A percentile compares a stretch with the other conserved stretches of the same genome.
Evolutionary conservation across 2,113 vertebrate species (phyloP).

Genomic region (Zapornia atra): DNA sequence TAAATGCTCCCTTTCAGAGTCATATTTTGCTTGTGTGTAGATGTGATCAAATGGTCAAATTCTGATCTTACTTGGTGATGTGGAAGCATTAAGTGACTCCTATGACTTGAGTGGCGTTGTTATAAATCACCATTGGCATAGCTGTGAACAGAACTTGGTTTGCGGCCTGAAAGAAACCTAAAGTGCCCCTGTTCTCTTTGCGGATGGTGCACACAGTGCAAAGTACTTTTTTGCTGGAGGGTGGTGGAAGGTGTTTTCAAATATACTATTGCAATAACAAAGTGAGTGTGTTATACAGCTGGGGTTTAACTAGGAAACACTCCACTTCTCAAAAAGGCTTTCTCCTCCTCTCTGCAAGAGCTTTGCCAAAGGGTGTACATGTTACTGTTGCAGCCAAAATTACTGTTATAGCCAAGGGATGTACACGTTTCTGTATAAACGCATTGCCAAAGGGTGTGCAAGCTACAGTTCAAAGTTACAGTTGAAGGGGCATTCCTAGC

Average conservation of each 20-base stretch:
- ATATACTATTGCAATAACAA: not conserved
- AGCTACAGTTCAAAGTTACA: constrained; percentile 68
- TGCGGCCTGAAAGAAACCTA: not conserved
- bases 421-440: constrained; percentile 47
- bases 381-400: constrained; percentile 65
- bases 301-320: not conserved
- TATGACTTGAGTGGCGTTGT: not conserved
- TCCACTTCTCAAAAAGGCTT: not conserved
- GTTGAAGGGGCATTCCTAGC: constrained; percentile 72
- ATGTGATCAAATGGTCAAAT: not conserved
- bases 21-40: not conserved
- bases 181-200: not conserved
- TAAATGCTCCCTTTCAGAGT: not conserved
- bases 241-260: not conserved
- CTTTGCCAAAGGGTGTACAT: constrained; percentile 62
- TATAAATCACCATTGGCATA: not conserved
- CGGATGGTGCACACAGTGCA: not conserved
- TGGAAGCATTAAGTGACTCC: not conserved
- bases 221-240: not conserved
- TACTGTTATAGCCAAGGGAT: constrained; percentile 74
- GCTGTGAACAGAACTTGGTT: not conserved
- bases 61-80: not conserved
- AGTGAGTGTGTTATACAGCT: not conserved
- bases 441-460: constrained; percentile 50
- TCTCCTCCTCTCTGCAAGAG: not conserved